Conservation (phyloP, 2,113 vertebrate genomes). For the Oncorhynchus keta region DNA sequence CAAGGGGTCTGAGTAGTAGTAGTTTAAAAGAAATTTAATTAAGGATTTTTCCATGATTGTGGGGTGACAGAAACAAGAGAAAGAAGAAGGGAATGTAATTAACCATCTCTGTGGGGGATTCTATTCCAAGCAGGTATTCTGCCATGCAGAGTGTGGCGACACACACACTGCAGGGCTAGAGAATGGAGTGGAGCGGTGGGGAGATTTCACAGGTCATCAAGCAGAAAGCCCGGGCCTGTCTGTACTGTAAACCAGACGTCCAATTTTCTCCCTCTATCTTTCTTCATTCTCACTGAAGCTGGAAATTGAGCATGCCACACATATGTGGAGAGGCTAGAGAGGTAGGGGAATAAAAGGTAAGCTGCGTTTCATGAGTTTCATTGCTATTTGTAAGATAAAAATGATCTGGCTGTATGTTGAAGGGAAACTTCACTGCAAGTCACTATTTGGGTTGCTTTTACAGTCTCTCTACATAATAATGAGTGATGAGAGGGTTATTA, state of each 20-base stretch:
- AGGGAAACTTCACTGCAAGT: not conserved
- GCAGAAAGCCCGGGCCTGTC: constrained; percentile 88
- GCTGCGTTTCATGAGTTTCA: constrained; percentile 65
- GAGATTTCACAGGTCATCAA: constrained; percentile 93
- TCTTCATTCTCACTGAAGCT: constrained; percentile 82
- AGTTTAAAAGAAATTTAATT: not conserved
- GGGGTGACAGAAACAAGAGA: constrained; percentile 5
- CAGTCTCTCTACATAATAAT: constrained; percentile 19
- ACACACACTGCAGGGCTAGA: no score
- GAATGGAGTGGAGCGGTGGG: constrained; percentile 33
- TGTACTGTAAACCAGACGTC: constrained; percentile 91
- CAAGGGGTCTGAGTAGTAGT: not conserved
- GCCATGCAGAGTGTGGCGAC: constrained; percentile 89
- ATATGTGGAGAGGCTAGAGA: constrained; percentile 50
- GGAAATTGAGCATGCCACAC: constrained; percentile 84
- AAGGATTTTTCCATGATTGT: not conserved
- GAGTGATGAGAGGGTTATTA: no score
- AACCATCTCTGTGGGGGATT: constrained; percentile 93
- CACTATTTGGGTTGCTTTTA: not conserved
- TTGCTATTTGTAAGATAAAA: constrained; percentile 68
- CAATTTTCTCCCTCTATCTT: constrained; percentile 73
- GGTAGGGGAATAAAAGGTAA: constrained; percentile 56
- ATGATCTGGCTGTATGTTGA: constrained; percentile 50
- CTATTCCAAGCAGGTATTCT: constrained; percentile 93
- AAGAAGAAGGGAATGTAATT: constrained; percentile 85